These are phyloP conservation scores for Dascyllus trimaculatus DNA, from an alignment of 2,113 vertebrate species.

Conservation along the genomic window DNA sequence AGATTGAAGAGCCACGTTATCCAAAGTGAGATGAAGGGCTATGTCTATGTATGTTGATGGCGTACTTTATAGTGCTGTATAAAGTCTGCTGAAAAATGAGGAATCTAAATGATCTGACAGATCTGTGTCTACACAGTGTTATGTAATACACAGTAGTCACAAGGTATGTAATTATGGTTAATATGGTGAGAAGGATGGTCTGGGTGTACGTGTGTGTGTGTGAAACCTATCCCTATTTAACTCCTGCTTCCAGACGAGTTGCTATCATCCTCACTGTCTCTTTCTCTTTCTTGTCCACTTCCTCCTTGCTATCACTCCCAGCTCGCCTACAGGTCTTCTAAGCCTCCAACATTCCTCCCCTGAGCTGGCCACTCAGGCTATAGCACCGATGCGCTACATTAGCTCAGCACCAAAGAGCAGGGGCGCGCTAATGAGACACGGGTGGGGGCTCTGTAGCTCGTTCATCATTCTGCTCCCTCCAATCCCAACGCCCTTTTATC, in stretches of 20 bases:
- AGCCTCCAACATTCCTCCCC: not conserved
- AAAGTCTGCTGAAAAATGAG: too few relatives aligned
- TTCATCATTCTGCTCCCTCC: constrained; percentile 97
- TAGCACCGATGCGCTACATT: constrained; percentile 91
- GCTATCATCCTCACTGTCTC: constrained; percentile 48
- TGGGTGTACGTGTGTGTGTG: not conserved
- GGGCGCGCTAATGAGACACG: constrained; percentile 92
- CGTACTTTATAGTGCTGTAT: too few relatives aligned
- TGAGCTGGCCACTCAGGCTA: constrained; percentile 56
- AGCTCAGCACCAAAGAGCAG: constrained; percentile 87
- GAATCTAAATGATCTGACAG: too few relatives aligned
- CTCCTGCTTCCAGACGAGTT: constrained; percentile 11
- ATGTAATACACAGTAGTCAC: too few relatives aligned
- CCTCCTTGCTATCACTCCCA: constrained; percentile 76
- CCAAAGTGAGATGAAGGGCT: too few relatives aligned
- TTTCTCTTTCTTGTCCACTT: constrained; percentile 80
- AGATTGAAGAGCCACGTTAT: too few relatives aligned
- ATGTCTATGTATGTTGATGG: too few relatives aligned
- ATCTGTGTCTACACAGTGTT: too few relatives aligned
- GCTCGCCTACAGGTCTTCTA: not conserved
- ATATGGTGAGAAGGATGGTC: not conserved
- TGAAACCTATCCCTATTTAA: constrained; percentile 17
- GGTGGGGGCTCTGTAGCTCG: constrained; percentile 88
- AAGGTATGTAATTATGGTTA: constrained; percentile 1
- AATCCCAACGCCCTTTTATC: constrained; percentile 93